phyloP scores from a whole-genome alignment of 2,888 invertebrate species.

The Agelastica alni region DNA sequence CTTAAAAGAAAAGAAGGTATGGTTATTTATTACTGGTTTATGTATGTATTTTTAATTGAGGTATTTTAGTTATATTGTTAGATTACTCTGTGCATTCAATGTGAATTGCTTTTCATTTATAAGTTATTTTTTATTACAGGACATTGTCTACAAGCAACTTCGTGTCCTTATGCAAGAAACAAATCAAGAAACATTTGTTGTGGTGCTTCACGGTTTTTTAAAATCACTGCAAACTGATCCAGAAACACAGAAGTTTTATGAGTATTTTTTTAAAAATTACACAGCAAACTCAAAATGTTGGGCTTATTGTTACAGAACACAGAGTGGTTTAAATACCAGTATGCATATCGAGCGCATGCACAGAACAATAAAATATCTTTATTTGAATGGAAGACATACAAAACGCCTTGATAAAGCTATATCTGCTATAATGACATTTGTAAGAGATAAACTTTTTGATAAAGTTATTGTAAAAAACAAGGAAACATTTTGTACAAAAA shows the following conservation, averaged over 20 bases:
- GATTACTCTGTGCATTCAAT: no score
- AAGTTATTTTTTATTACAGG: neutral
- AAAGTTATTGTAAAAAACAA: neutral
- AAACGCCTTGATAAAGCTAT: conserved; percentile 16
- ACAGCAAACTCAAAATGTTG: conserved; percentile 6
- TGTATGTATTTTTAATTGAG: conserved; percentile 17
- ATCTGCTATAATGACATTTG: conserved; percentile 4
- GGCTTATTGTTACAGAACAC: conserved; percentile 17
- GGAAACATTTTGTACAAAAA: neutral
- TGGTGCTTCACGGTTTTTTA: conserved; percentile 1
- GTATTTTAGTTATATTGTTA: no score
- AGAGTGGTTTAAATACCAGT: no score
- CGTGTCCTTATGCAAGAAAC: conserved; percentile 10
- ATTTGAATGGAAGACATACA: conserved; percentile 10
- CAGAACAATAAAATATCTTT: conserved; percentile 20
- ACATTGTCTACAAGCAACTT: neutral
- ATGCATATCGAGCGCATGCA: conserved; percentile 24
- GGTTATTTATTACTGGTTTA: no score
- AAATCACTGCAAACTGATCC: conserved; percentile 3
- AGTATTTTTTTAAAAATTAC: conserved; percentile 17
- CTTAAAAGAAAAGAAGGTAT: no score
- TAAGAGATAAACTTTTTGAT: conserved; percentile 9
- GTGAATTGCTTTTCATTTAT: neutral
- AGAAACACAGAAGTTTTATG: conserved; percentile 13
- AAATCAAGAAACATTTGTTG: conserved; percentile 3